Conservation (phyloP, 2,113 vertebrate species). For the Pomatostomus ruficeps region DNA sequence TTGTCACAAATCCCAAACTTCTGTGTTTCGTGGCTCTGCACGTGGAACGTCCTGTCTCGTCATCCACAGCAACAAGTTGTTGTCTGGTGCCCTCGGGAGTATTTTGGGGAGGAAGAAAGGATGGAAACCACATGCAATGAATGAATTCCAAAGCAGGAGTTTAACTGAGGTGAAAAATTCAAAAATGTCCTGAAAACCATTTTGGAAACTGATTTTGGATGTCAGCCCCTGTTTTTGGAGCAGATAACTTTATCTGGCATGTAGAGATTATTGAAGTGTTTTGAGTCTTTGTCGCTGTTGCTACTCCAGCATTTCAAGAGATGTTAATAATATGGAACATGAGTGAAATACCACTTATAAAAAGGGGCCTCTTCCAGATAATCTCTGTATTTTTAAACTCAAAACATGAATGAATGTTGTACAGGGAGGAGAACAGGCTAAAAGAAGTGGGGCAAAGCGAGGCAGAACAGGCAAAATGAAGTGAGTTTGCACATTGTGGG, state of each 20-base stretch:
- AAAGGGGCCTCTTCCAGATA: neutral
- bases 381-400: neutral
- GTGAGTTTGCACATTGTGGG: fast-evolving
- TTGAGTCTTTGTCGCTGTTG: neutral
- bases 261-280: neutral
- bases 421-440: neutral
- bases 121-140: neutral
- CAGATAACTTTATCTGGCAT: neutral
- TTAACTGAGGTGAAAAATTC: neutral
- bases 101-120: neutral
- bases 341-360: neutral
- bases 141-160: neutral
- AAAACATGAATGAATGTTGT: neutral
- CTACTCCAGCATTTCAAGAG: neutral
- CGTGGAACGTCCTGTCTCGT: neutral
- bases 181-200: neutral
- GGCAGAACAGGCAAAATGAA: neutral
- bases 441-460: neutral
- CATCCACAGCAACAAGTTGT: too few relatives aligned
- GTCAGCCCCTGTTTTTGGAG: neutral
- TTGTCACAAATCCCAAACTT: neutral
- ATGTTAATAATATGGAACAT: neutral
- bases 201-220: neutral
- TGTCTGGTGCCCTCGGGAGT: neutral
- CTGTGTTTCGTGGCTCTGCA: neutral